Evolutionary conservation across 1,140 invertebrate species (phyloP).

Genomic region (Temnothorax curvispinosus): DNA sequence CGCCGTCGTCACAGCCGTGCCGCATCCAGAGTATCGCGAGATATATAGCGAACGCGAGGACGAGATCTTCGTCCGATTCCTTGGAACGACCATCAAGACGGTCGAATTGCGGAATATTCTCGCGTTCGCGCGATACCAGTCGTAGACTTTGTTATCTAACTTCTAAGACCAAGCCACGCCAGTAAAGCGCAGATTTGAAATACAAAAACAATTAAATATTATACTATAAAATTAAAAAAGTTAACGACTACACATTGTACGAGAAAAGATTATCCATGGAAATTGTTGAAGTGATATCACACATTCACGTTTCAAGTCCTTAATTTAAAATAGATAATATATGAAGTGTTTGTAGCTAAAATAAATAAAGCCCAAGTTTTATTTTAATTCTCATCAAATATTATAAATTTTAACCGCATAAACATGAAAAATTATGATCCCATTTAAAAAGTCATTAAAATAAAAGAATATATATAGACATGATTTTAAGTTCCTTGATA

Average conservation of each 20-base stretch:
- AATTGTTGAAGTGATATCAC: neutral
- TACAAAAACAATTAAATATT: neutral
- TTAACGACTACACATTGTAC: neutral
- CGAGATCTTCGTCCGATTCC: conserved; percentile 70
- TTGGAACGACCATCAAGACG: conserved; percentile 74
- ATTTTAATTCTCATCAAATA: neutral
- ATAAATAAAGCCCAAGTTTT: neutral
- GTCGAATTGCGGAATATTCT: conserved; percentile 59
- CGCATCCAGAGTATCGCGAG: conserved; percentile 79
- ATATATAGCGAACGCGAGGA: conserved; percentile 63
- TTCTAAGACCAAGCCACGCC: neutral
- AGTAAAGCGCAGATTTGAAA: neutral
- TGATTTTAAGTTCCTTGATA: neutral
- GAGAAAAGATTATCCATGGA: neutral
- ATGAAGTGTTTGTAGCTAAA: neutral
- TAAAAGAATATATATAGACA: neutral
- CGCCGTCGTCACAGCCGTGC: conserved; percentile 69
- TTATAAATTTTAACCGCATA: neutral
- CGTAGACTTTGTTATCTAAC: neutral
- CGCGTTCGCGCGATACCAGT: neutral
- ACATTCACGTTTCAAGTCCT: neutral
- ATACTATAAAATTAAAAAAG: neutral
- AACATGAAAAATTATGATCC: neutral
- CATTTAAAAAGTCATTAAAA: neutral
- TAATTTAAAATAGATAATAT: neutral